Conservation (phyloP, 2,888 invertebrate species). For the Chelonus formosanus region DNA sequence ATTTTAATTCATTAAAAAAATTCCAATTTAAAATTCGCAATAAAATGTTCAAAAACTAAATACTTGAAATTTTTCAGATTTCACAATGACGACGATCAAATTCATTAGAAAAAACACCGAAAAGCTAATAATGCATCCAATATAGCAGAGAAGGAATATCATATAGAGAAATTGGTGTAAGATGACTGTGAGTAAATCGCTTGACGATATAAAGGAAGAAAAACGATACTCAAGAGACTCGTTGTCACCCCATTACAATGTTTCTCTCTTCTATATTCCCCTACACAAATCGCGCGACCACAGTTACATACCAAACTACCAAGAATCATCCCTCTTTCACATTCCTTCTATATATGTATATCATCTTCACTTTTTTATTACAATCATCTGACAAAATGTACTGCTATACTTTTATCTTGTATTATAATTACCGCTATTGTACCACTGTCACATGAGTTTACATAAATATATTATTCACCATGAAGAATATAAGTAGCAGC, state of each 20-base stretch:
- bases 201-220: constrained; percentile 45
- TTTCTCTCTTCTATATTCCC: constrained; percentile 52
- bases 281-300: not conserved
- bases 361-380: constrained; percentile 8
- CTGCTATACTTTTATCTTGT: constrained; percentile 54
- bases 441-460: constrained; percentile 53
- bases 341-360: too few relatives aligned
- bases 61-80: too few relatives aligned
- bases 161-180: constrained; percentile 29
- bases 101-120: constrained; percentile 16
- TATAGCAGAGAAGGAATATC: constrained; percentile 38
- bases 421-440: constrained; percentile 60
- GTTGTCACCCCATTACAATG: constrained; percentile 64
- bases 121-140: constrained; percentile 4
- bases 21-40: too few relatives aligned
- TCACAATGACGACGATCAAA: too few relatives aligned
- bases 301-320: not conserved
- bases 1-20: too few relatives aligned
- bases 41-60: too few relatives aligned
- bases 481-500: not conserved
- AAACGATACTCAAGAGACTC: constrained; percentile 63
- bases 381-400: constrained; percentile 49
- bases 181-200: constrained; percentile 34
- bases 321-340: not conserved
- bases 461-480: constrained; percentile 30